Evolutionary conservation across 2,797 vertebrate genomes (phyloP), one percentile per base, ranked within the genome.

Genomic region (Crocodylus rhombifer): DNA sequence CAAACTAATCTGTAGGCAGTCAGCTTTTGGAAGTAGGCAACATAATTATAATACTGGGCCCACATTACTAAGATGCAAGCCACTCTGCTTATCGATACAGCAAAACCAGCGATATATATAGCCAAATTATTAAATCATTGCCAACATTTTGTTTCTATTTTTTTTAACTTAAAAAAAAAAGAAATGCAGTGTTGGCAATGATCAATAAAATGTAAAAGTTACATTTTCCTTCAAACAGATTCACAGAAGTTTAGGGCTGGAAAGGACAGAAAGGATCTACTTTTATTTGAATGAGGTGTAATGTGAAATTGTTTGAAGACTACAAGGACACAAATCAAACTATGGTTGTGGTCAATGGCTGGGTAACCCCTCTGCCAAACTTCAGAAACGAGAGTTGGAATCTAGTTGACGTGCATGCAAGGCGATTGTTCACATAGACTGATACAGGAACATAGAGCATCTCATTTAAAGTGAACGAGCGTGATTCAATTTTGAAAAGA

Each of bases 321-420:
- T 82, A 84, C 6, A 58, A 28, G 95, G 94, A 90, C 78, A 87
- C 63, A 93, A 51, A 84, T 80, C 75, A 94, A 95, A 95, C 85
- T 82, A 73, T 93, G 86, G 82, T 91, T 80, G 82, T 90, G 95
- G 95, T 96, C 93, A 95, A 87, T 81, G 90, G 58, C 42, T 51
- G 42, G 42, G 42, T 51, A 51, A 51, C 42, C 42, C 42, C 9
- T 51, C 87, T 89, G 71, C 75, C 23, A 80, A 93, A 51, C 92
- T 88, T 87, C 89, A 91, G 60, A 30, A 84, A 85, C 57, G 89
- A 92, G 80, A 75, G 84, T 94, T 81, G 80, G 67, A 79, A 80
- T 30, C 57, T 51, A 33, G 76, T 7, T 92, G 91, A 93, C 62
- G 93, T 80, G 87, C 61, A 73, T 9, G 23, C 57, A 61, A 79